Evolutionary conservation across 2,888 invertebrate species (phyloP).

Genomic region (Megaustenia siamemsis): DNA sequence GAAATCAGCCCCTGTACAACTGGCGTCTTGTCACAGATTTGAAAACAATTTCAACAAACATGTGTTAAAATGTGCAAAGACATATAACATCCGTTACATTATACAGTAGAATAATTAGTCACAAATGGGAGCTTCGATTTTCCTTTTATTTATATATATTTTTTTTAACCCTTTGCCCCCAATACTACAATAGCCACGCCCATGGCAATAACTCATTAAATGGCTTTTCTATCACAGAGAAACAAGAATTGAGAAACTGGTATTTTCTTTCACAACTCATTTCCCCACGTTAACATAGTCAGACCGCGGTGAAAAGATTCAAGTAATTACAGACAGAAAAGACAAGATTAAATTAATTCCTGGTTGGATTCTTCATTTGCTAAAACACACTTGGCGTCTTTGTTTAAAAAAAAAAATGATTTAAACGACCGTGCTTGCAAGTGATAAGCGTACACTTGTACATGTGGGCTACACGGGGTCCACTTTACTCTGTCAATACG

Average conservation of each 20-base stretch:
- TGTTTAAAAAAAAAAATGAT: not conserved
- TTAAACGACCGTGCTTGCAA: not conserved
- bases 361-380: constrained; percentile 4
- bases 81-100: no score
- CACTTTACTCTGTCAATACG: constrained; percentile 20
- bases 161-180: no score
- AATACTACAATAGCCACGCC: no score
- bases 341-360: constrained; percentile 22
- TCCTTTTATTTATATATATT: no score
- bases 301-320: not conserved
- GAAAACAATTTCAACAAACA: no score
- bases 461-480: not conserved
- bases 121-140: no score
- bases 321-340: not conserved
- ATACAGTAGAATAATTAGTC: no score
- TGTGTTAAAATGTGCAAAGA: no score
- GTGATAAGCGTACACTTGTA: constrained; percentile 22
- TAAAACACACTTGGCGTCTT: constrained; percentile 3
- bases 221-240: not conserved
- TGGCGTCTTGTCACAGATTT: no score
- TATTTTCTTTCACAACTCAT: constrained; percentile 16
- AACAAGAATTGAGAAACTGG: not conserved
- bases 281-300: not conserved
- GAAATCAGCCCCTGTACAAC: no score
- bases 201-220: not conserved